Percentiles rank a stretch among this genome's conserved stretches.
Evolutionary conservation across 2,888 invertebrate species (phyloP).

Genomic region (Liopterus haemorrhoidalis): DNA sequence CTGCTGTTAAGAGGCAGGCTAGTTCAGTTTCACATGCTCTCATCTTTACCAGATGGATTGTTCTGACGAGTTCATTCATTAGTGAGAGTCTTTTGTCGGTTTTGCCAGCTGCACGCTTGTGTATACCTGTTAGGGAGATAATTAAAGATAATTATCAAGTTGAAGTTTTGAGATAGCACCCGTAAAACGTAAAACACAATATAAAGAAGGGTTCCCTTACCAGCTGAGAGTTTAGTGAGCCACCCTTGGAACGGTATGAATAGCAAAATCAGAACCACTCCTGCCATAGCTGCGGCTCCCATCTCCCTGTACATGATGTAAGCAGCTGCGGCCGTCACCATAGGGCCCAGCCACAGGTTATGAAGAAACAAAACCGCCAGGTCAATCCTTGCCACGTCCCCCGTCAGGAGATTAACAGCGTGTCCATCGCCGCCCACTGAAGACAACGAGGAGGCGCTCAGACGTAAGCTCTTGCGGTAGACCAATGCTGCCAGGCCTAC

Average conservation of each 20-base stretch:
- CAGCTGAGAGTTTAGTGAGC: conserved; percentile 42
- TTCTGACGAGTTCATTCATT: conserved; percentile 68
- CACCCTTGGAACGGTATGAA: conserved; percentile 44
- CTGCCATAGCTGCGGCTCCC: conserved; percentile 45
- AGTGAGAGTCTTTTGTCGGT: conserved; percentile 62
- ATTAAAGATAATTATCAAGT: background rate
- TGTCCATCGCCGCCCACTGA: conserved; percentile 56
- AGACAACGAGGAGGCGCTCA: conserved; percentile 52
- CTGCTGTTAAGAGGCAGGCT: background rate
- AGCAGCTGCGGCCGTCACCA: conserved; percentile 56
- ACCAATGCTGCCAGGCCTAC: conserved; percentile 77
- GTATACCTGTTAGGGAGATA: conserved; percentile 11
- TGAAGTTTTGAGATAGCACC: too few species aligned
- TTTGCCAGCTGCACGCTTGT: conserved; percentile 49
- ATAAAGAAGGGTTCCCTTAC: conserved; percentile 42
- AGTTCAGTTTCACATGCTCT: conserved; percentile 75
- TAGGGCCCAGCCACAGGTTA: conserved; percentile 67
- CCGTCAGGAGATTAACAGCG: conserved; percentile 52
- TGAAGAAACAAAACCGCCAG: conserved; percentile 83
- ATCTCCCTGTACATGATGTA: conserved; percentile 50
- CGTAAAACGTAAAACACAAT: conserved; percentile 11
- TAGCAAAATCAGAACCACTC: conserved; percentile 44
- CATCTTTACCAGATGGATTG: conserved; percentile 90
- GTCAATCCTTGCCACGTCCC: conserved; percentile 75
- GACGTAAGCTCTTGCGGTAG: conserved; percentile 60